These are phyloP conservation scores for Apocheima hispidaria DNA, from an alignment of 2,888 invertebrate genomes.

Conservation along the genomic window DNA sequence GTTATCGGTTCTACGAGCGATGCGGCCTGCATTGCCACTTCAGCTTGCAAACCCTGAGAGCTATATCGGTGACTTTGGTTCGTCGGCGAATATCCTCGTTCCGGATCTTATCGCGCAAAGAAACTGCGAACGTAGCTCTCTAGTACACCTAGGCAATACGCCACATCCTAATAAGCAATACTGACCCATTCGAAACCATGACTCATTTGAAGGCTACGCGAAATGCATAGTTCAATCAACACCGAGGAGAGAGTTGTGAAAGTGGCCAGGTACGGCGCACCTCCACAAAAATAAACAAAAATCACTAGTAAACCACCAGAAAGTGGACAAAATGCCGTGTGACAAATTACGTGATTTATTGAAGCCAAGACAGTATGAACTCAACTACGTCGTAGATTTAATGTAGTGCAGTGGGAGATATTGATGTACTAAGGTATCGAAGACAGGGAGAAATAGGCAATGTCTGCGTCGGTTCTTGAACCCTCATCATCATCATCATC, in stretches of 20 bases:
- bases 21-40: too few relatives aligned
- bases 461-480: too few relatives aligned
- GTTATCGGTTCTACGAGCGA: too few relatives aligned
- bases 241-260: slow-evolving; percentile 44
- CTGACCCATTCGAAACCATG: slow-evolving; percentile 6
- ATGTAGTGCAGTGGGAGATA: too few relatives aligned
- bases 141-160: background rate
- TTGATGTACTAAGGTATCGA: too few relatives aligned
- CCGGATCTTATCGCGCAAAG: too few relatives aligned
- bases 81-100: too few relatives aligned
- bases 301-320: slow-evolving; percentile 9
- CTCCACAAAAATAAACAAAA: slow-evolving; percentile 21
- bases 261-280: slow-evolving; percentile 37
- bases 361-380: background rate
- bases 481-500: too few relatives aligned
- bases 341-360: background rate
- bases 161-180: background rate
- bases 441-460: too few relatives aligned
- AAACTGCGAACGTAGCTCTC: too few relatives aligned
- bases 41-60: too few relatives aligned
- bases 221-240: slow-evolving; percentile 37
- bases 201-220: slow-evolving; percentile 27
- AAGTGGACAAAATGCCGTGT: slow-evolving; percentile 3
- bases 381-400: background rate
- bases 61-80: too few relatives aligned